A percentile compares a stretch with the other conserved stretches of the same genome.
phyloP scores from a whole-genome alignment of 2,113 vertebrate genomes.

The Lepus americanus region DNA sequence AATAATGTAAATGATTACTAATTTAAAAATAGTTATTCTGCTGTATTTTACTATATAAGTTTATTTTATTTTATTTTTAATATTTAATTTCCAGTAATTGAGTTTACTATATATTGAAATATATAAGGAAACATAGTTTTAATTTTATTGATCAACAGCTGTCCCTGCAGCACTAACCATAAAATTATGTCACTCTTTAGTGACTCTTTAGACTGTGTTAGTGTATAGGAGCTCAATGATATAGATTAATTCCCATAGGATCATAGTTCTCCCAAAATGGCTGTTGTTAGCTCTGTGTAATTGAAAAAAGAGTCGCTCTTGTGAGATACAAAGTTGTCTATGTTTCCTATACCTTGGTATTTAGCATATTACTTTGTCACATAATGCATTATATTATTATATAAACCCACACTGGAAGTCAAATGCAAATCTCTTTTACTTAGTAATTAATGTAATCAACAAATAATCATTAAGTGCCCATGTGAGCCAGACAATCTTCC shows the following conservation, averaged over 20 bases:
- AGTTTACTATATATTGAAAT: neutral
- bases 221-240: neutral
- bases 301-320: neutral
- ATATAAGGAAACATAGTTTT: neutral
- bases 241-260: neutral
- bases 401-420: neutral
- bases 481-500: neutral
- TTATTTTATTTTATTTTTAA: too few species aligned
- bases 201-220: neutral
- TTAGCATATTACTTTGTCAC: neutral
- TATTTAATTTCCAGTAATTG: neutral
- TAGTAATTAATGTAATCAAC: neutral
- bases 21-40: too few species aligned
- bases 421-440: neutral
- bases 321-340: neutral
- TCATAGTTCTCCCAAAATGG: neutral
- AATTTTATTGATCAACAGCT: neutral
- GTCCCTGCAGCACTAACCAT: neutral
- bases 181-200: too few species aligned
- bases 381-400: too few species aligned
- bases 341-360: neutral
- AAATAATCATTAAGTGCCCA: neutral
- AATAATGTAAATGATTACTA: too few species aligned
- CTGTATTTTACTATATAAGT: too few species aligned
- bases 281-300: neutral